Conservation (phyloP, 1,140 invertebrate genomes). For the Neocloeon triangulifer region DNA sequence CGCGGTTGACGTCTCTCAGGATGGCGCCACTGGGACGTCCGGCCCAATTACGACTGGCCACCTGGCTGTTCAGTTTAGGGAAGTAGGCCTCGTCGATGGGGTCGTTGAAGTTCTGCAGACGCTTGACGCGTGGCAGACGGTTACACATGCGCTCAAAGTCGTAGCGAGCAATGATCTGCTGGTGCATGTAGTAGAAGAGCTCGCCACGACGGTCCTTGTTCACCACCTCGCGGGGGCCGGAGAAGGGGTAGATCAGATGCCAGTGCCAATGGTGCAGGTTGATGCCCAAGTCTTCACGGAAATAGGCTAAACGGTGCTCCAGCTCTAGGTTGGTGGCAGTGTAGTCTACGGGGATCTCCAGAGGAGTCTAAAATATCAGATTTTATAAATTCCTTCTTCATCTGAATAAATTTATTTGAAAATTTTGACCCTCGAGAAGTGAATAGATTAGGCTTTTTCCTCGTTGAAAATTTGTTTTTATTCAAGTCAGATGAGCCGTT, state of each 20-base stretch:
- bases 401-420: background rate
- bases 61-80: slow-evolving; percentile 41
- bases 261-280: slow-evolving; percentile 42
- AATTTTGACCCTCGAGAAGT: slow-evolving; percentile 18
- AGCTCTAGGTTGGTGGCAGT: slow-evolving; percentile 20
- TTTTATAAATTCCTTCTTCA: background rate
- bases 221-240: slow-evolving; percentile 33
- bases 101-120: slow-evolving; percentile 31
- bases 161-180: slow-evolving; percentile 45
- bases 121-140: slow-evolving; percentile 26
- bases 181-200: slow-evolving; percentile 58
- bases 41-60: slow-evolving; percentile 36
- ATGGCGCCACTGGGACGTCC: slow-evolving; percentile 29
- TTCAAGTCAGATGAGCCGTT: slow-evolving; percentile 16
- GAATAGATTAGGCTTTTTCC: slow-evolving; percentile 14
- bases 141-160: slow-evolving; percentile 44
- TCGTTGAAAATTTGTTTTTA: slow-evolving; percentile 14
- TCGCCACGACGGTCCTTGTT: slow-evolving; percentile 46
- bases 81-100: slow-evolving; percentile 45
- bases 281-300: slow-evolving; percentile 46
- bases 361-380: slow-evolving; percentile 5
- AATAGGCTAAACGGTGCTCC: slow-evolving; percentile 41
- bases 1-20: slow-evolving; percentile 35
- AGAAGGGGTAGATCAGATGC: slow-evolving; percentile 34
- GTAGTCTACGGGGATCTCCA: slow-evolving; percentile 11